These are phyloP conservation scores for Eupeodes corollae DNA, from an alignment of 1,140 invertebrate species.

Conservation along the genomic window DNA sequence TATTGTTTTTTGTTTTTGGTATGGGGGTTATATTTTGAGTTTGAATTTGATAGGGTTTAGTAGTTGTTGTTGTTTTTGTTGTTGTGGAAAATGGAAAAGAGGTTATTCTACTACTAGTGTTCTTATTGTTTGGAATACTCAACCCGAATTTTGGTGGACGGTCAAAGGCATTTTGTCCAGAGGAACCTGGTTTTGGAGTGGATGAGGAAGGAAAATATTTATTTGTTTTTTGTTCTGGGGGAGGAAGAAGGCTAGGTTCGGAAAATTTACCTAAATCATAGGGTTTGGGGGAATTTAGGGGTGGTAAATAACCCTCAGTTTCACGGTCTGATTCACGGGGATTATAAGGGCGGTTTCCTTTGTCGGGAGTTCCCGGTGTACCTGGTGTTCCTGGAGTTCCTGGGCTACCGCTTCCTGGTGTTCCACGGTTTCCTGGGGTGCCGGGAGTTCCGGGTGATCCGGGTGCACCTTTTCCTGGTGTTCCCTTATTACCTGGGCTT, in stretches of 20 bases:
- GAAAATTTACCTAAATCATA: background rate
- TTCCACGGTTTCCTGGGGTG: constrained; percentile 7
- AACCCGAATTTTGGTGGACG: background rate
- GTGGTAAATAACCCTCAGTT: constrained; percentile 31
- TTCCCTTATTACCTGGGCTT: constrained; percentile 2
- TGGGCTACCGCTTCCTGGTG: constrained; percentile 9
- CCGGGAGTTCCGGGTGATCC: background rate
- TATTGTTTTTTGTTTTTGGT: background rate
- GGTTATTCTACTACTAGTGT: constrained; percentile 15
- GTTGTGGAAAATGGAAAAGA: constrained; percentile 30
- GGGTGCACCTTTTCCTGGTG: constrained; percentile 12
- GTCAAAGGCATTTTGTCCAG: background rate
- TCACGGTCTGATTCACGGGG: constrained; percentile 27
- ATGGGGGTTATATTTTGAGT: constrained; percentile 3
- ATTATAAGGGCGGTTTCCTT: constrained; percentile 12
- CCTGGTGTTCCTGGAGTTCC: constrained; percentile 12
- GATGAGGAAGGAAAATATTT: background rate
- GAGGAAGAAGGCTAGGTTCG: background rate
- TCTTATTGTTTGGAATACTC: no score
- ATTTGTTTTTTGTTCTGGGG: background rate
- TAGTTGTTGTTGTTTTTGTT: constrained; percentile 10
- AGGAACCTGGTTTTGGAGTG: background rate
- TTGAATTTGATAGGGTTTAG: constrained; percentile 1
- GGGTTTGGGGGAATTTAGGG: constrained; percentile 7
- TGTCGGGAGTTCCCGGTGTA: constrained; percentile 3